These are phyloP conservation scores for Drosophila kepulauana DNA, from an alignment of 1,140 invertebrate species.

Conservation along the genomic window DNA sequence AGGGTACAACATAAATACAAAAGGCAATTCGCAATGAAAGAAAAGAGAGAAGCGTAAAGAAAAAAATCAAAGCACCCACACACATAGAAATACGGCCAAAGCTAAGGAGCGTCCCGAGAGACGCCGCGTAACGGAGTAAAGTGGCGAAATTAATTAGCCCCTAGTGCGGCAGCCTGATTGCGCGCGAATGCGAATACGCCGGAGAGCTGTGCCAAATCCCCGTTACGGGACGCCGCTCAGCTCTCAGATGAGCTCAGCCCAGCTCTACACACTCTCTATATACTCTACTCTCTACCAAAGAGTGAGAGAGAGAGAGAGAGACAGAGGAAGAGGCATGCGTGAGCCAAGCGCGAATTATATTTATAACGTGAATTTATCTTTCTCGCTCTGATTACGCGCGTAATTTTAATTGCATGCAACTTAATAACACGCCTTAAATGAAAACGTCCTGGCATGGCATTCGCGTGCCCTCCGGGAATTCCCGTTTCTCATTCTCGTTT, in stretches of 20 bases:
- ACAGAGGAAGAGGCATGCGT: slow-evolving; percentile 35
- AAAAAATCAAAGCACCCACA: slow-evolving; percentile 57
- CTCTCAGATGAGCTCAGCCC: not conserved
- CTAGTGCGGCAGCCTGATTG: slow-evolving; percentile 80
- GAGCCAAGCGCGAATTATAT: slow-evolving; percentile 69
- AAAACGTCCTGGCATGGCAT: slow-evolving; percentile 23
- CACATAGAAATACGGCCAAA: slow-evolving; percentile 39
- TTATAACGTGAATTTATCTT: slow-evolving; percentile 82
- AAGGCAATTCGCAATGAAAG: slow-evolving; percentile 4
- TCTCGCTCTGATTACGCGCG: slow-evolving; percentile 81
- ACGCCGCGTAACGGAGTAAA: slow-evolving; percentile 67
- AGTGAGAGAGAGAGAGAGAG: too few species aligned
- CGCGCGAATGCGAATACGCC: slow-evolving; percentile 52
- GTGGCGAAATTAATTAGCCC: slow-evolving; percentile 83
- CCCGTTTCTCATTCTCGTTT: too few species aligned
- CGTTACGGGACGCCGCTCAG: slow-evolving; percentile 4
- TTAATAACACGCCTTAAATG: slow-evolving; percentile 70
- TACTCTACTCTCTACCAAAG: too few species aligned
- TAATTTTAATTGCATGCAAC: slow-evolving; percentile 83
- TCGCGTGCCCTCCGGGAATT: slow-evolving; percentile 15
- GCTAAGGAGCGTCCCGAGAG: slow-evolving; percentile 55
- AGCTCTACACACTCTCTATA: not conserved
- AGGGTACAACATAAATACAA: slow-evolving; percentile 7
- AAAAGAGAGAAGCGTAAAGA: slow-evolving; percentile 35
- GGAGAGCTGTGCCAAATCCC: slow-evolving; percentile 41